Conservation (phyloP, 2,797 vertebrate genomes). For the Dallia pectoralis region DNA sequence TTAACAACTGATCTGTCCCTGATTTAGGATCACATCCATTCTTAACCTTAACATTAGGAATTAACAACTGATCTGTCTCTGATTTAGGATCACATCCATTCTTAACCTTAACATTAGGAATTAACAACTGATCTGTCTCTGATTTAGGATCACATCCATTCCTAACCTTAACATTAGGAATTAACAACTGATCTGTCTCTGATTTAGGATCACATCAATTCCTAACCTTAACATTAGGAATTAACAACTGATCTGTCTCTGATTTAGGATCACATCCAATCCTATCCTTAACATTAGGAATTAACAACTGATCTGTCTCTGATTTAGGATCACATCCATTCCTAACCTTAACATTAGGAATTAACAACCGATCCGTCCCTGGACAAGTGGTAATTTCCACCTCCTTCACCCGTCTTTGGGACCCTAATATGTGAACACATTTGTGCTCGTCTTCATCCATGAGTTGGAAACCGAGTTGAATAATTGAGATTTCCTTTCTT, state of each 20-base stretch:
- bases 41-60: neutral
- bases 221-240: neutral
- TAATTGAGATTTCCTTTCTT: slow-evolving; percentile 35
- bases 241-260: neutral
- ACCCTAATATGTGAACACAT: neutral
- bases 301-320: neutral
- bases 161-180: neutral
- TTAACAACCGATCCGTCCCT: neutral
- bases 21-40: no score
- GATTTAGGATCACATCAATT: no score
- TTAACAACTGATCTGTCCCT: neutral
- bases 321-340: no score
- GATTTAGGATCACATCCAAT: no score
- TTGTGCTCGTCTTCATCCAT: neutral
- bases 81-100: no score
- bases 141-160: no score
- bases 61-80: neutral
- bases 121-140: neutral
- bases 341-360: neutral
- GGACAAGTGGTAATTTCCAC: slow-evolving; percentile 10
- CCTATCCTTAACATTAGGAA: neutral
- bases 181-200: neutral
- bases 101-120: neutral
- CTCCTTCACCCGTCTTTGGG: neutral
- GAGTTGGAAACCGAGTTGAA: slow-evolving; percentile 28